Evolutionary conservation across 2,888 invertebrate species (phyloP).

Genomic region (Ischnura elegans): DNA sequence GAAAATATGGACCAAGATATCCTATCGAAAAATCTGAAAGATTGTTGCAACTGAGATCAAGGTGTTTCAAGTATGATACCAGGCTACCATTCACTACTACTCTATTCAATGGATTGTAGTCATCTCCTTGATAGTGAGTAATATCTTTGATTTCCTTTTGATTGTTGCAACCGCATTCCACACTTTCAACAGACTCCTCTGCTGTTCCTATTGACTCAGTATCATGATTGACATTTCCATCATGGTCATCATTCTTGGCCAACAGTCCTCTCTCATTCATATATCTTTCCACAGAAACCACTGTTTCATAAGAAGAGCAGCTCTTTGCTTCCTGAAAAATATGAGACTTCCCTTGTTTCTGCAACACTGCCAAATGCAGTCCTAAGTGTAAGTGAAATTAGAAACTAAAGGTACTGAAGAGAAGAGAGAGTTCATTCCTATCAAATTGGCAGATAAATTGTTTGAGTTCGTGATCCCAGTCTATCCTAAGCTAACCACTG

Average conservation of each 20-base stretch:
- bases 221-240: neutral
- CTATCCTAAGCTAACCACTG: too few species aligned
- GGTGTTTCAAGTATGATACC: slow-evolving; percentile 66
- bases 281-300: neutral
- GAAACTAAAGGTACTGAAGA: too few species aligned
- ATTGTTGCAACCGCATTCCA: too few species aligned
- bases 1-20: slow-evolving; percentile 80
- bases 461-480: too few species aligned
- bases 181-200: neutral
- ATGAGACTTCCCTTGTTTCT: too few species aligned
- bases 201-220: neutral
- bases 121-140: neutral
- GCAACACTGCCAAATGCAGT: too few species aligned
- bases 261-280: neutral
- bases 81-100: neutral
- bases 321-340: slow-evolving; percentile 43
- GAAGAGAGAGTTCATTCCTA: too few species aligned
- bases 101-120: neutral
- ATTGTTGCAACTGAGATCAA: slow-evolving; percentile 82
- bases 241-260: neutral
- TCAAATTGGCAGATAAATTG: too few species aligned
- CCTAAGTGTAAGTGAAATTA: too few species aligned
- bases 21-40: slow-evolving; percentile 82
- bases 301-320: slow-evolving; percentile 5
- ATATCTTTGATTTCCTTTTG: neutral